A percentile compares a stretch with the other conserved stretches of the same genome.
phyloP scores from a whole-genome alignment of 1,140 invertebrate genomes.

The Euborellia annulipes region DNA sequence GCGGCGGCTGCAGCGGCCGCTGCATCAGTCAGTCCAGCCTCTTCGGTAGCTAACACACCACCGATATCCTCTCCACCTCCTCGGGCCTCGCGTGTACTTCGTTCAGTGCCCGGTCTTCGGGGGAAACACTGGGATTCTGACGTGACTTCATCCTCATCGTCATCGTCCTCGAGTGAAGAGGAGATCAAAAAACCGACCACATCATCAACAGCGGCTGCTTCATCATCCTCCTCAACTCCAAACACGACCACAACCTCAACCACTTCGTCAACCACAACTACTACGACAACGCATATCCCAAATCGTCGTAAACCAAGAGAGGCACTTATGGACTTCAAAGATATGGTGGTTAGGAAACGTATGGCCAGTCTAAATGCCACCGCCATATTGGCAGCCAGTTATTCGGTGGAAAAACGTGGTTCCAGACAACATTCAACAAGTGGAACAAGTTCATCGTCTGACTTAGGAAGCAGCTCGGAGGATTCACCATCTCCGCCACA shows the following conservation, averaged over 20 bases:
- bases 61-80: too few species aligned
- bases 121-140: constrained; percentile 70
- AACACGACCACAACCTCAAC: background rate
- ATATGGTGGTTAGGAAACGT: constrained; percentile 73
- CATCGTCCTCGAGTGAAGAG: constrained; percentile 27
- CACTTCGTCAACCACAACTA: constrained; percentile 3
- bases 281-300: constrained; percentile 9
- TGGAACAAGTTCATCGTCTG: background rate
- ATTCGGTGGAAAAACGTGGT: constrained; percentile 52
- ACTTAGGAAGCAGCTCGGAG: background rate
- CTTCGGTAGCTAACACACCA: too few species aligned
- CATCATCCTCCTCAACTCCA: too few species aligned
- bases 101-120: constrained; percentile 53
- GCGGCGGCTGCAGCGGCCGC: background rate
- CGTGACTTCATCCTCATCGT: constrained; percentile 36
- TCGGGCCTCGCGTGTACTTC: constrained; percentile 35
- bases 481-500: background rate
- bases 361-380: constrained; percentile 88
- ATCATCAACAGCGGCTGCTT: constrained; percentile 20
- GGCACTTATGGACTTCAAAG: constrained; percentile 66
- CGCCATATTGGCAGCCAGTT: constrained; percentile 80
- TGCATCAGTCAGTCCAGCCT: too few species aligned
- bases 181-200: constrained; percentile 22
- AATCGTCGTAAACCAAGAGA: constrained; percentile 38
- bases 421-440: background rate